Evolutionary conservation across 2,113 vertebrate genomes (phyloP), one percentile per base, ranked within the genome.

Genomic region (Aplodontia rufa): DNA sequence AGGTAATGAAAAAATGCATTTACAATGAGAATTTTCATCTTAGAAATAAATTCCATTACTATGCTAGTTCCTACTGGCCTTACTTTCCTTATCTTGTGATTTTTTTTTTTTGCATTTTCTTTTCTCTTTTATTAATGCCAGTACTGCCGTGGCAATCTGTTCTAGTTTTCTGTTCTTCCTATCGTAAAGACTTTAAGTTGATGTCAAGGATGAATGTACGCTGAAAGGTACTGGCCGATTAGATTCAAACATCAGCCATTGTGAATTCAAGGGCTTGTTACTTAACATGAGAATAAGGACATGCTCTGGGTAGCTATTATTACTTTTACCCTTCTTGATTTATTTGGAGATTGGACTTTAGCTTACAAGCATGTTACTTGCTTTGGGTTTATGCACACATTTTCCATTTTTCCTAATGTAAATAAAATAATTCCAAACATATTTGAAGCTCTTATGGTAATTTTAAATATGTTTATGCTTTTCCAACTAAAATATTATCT

Each of bases 91-190:
- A 69, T 47, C 45, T 24, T 93, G 6, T 90, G 12, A 94, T 94
- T 93, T 95, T 58, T 55, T 62, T 49, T 32, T 69, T 83, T 64
- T 47, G n/a, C 47, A 66, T 68, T 42, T 28, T 19, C 49, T 32
- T 47, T 58, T 69, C 69, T 42, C 22, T 14, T 66, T 40, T 32
- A 68, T 76, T 94, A 90, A 80, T 51, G 55, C 89, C 71, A 95
- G 45, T 19, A 55, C 55, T 58, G 26, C 40, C 37, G 28, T 81
- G 86, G 14, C 32, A 97, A 82, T 94, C 71, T 95, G 37, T 53
- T 91, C 66, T 78, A 75, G 86, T 82, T 91, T 58, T 96, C 64
- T 53, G 4, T 88, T 80, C 69, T 53, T 80, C 64, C 55, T 69
- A 45, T 7, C 75, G 75, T 80, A 64, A 71, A 83, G 14, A 83